phyloP scores from a whole-genome alignment of 2,888 invertebrate species.

The Acanthopleura granulata region DNA sequence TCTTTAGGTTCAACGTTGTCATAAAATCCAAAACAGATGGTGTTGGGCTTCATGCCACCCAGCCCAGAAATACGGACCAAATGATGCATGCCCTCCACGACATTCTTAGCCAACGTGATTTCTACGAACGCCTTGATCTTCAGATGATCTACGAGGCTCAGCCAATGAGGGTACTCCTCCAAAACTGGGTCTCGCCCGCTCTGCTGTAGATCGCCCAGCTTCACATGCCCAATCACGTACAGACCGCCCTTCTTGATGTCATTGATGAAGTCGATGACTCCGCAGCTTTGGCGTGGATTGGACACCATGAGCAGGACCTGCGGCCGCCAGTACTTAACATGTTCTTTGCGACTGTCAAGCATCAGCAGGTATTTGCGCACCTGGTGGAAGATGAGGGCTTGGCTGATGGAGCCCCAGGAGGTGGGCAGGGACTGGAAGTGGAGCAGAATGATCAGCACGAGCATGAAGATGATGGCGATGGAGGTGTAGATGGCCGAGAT shows the following conservation, averaged over 20 bases:
- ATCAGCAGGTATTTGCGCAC: slow-evolving; percentile 95
- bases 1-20: slow-evolving; percentile 82
- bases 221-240: slow-evolving; percentile 89
- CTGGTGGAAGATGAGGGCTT: slow-evolving; percentile 99
- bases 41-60: slow-evolving; percentile 99
- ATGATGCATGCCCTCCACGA: slow-evolving; percentile 93
- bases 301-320: slow-evolving; percentile 94
- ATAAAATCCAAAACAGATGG: slow-evolving; percentile 91
- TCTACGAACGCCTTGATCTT: slow-evolving; percentile 94
- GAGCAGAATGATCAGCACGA: slow-evolving; percentile 88
- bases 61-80: slow-evolving; percentile 91
- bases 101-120: slow-evolving; percentile 85
- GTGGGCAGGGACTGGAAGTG: slow-evolving; percentile 87
- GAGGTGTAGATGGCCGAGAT: slow-evolving; percentile 92
- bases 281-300: slow-evolving; percentile 90
- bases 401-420: slow-evolving; percentile 97
- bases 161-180: slow-evolving; percentile 89
- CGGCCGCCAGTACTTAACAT: slow-evolving; percentile 99
- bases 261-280: slow-evolving; percentile 96
- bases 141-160: slow-evolving; percentile 93
- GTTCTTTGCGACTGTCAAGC: slow-evolving; percentile 95
- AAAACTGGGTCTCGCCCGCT: slow-evolving; percentile 78
- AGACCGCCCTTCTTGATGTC: slow-evolving; percentile 93
- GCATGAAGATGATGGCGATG: slow-evolving; percentile 87
- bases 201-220: slow-evolving; percentile 73